phyloP scores from a whole-genome alignment of 2,888 invertebrate species.

The Crioceris asparagi region DNA sequence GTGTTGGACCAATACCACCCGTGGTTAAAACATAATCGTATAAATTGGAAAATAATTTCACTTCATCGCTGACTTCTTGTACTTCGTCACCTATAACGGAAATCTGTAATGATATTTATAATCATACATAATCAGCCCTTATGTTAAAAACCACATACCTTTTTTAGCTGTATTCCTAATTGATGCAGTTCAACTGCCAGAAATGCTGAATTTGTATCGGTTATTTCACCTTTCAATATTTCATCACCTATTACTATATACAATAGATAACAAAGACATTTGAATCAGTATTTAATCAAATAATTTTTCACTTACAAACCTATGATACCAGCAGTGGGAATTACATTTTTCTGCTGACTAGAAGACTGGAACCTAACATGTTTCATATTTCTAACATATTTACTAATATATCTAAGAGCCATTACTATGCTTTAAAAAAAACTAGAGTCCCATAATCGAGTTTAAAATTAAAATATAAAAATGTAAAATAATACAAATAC shows the following conservation, averaged over 20 bases:
- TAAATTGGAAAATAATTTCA: conserved; percentile 45
- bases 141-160: conserved; percentile 30
- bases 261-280: too few species aligned
- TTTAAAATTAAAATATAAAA: too few species aligned
- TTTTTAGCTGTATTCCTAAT: conserved; percentile 51
- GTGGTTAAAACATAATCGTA: conserved; percentile 61
- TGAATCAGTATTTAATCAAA: not conserved
- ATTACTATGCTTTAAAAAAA: too few species aligned
- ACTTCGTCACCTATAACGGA: conserved; percentile 57
- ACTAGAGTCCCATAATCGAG: too few species aligned
- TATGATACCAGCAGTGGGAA: conserved; percentile 26
- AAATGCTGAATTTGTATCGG: conserved; percentile 58
- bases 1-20: conserved; percentile 70
- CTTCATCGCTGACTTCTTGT: conserved; percentile 52
- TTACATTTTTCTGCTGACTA: too few species aligned
- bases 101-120: conserved; percentile 36
- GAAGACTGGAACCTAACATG: too few species aligned
- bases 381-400: too few species aligned
- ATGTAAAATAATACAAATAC: too few species aligned
- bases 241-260: conserved; percentile 72
- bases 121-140: not conserved
- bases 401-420: too few species aligned
- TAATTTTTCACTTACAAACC: conserved; percentile 15
- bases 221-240: conserved; percentile 59
- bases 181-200: conserved; percentile 49